Evolutionary conservation across 1,140 invertebrate genomes (phyloP).

Genomic region (Aphis craccivora): DNA sequence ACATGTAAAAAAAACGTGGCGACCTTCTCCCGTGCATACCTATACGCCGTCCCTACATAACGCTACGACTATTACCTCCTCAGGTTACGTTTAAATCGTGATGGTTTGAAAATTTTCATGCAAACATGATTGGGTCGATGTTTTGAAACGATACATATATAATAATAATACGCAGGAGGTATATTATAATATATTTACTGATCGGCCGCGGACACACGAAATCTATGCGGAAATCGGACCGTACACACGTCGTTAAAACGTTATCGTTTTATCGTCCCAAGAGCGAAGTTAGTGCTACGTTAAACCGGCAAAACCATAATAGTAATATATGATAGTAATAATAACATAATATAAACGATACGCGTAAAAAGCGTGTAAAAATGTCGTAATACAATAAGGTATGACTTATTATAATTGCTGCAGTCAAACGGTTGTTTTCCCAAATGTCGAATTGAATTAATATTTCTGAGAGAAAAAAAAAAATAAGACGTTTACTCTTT

Average conservation of each 20-base stretch:
- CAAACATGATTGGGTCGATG: conserved; percentile 13
- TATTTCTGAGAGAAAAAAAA: neutral
- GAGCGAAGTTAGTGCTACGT: neutral
- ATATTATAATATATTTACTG: neutral
- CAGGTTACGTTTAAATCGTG: conserved; percentile 34
- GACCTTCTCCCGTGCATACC: neutral
- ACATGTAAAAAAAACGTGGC: neutral
- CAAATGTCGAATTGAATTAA: neutral
- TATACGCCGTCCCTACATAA: neutral
- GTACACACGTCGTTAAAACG: neutral
- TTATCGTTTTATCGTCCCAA: conserved; percentile 20
- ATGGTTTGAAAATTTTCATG: conserved; percentile 35
- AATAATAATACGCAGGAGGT: neutral
- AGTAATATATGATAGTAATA: neutral
- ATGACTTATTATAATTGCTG: no score
- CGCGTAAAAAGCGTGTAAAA: neutral
- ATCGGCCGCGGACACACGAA: conserved; percentile 8
- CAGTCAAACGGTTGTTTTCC: neutral
- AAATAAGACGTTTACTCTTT: no score
- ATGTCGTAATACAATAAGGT: neutral
- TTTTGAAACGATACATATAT: neutral
- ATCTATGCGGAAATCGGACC: neutral
- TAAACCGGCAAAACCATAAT: neutral
- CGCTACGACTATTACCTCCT: conserved; percentile 29
- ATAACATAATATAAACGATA: neutral